Conservation (phyloP, 2,113 vertebrate species). For the Bucco capensis region DNA sequence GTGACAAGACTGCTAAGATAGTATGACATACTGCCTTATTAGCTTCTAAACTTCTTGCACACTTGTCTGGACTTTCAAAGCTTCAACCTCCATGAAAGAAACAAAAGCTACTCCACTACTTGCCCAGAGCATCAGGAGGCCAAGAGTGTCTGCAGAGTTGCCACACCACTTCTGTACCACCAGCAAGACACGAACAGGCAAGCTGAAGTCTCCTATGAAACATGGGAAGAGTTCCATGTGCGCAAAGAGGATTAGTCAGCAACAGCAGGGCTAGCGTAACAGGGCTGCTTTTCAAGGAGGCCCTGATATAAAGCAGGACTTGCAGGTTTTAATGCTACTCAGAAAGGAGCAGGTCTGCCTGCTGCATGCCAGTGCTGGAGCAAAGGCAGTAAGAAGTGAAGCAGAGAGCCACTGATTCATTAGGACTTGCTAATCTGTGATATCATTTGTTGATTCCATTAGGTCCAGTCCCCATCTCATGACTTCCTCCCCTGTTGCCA, state of each 20-base stretch:
- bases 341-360: not conserved
- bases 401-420: not conserved
- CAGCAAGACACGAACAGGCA: not conserved
- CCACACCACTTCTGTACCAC: not conserved
- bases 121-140: not conserved
- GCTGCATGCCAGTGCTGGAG: not conserved
- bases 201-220: not conserved
- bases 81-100: not conserved
- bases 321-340: not conserved
- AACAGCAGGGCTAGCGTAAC: not conserved
- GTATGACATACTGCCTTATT: accelerated
- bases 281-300: not conserved
- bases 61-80: not conserved
- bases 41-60: not conserved
- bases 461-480: conserved; percentile 45
- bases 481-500: conserved; percentile 70
- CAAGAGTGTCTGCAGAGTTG: not conserved
- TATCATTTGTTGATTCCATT: conserved; percentile 66
- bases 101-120: not conserved
- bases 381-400: not conserved
- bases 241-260: not conserved
- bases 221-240: not conserved
- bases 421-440: conserved; percentile 13
- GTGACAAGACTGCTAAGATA: accelerated
- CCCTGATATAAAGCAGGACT: not conserved